Evolutionary conservation across 2,113 vertebrate genomes (phyloP), one percentile per base, ranked within the genome.

Genomic region (Prinia subflava): DNA sequence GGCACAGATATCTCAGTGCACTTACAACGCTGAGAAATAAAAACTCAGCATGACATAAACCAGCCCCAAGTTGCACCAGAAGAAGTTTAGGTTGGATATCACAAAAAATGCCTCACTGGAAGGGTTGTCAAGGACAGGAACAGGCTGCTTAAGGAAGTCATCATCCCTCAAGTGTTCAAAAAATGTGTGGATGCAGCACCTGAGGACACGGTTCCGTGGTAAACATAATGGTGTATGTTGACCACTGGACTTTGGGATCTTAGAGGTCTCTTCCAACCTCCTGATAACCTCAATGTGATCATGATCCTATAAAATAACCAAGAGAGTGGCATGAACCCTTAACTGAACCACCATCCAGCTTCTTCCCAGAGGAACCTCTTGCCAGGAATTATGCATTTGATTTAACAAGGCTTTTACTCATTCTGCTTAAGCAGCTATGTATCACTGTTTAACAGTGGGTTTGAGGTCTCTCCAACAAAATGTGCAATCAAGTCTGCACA

Each of bases 1-100:
- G 62, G 59, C 24, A 80, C 0, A 0, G 37, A 7, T 18, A 17
- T 14, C 57, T 60, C 25, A 7, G 3, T 30, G 37, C 44, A 16
- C 52, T 28, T 37, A 4, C 11, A 35, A 64, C 44, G 46, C 28
- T 1, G 2, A 81, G 30, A 68, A 89, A 28, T 15, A 80, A 64
- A 44, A 65, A 20, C 21, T 42, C 31, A 11, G 18, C 10, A 7
- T 4, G 8, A 13, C 12, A 65, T 47, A 27, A 57, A 28, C 11
- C 18, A 22, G 23, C 44, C 27, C 44, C 15, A n/a, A 7, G 33
- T 5, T 44, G 23, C 37, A 59, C 18, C 31, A 81, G 22, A 8
- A 39, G 22, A 37, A 14, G 35, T 35, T 49, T 35, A 50, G 50
- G 35, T 9, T 27, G 17, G 35, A 3, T 33, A 44, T 19, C 6